Evolutionary conservation across 2,113 vertebrate species (phyloP).

Genomic region (Laticauda colubrina): DNA sequence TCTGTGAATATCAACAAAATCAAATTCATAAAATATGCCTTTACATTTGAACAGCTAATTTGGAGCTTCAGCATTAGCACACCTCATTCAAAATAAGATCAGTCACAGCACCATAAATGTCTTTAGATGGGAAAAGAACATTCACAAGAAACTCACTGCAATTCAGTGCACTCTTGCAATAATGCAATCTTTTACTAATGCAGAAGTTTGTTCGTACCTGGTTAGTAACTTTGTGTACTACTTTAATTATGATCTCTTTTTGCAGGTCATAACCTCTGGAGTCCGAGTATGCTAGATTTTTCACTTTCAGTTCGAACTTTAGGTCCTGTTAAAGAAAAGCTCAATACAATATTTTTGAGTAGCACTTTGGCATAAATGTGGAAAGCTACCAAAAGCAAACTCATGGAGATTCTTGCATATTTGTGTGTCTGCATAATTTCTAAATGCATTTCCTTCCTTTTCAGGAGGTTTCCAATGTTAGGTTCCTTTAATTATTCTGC

Average conservation of each 20-base stretch:
- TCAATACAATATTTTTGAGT: background rate
- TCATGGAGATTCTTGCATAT: background rate
- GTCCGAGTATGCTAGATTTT: slow-evolving; percentile 83
- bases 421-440: background rate
- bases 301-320: slow-evolving; percentile 83
- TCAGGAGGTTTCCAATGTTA: background rate
- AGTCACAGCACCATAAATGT: background rate
- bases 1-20: background rate
- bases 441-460: background rate
- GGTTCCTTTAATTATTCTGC: background rate
- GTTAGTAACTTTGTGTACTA: slow-evolving; percentile 66
- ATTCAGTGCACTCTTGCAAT: background rate
- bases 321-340: slow-evolving; percentile 69
- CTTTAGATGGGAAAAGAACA: background rate
- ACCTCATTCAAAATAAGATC: background rate
- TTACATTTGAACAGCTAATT: background rate
- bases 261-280: slow-evolving; percentile 82
- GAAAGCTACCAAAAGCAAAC: background rate
- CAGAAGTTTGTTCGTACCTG: slow-evolving; percentile 66
- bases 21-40: background rate
- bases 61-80: background rate
- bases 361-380: background rate
- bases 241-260: slow-evolving; percentile 81
- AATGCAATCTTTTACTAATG: background rate
- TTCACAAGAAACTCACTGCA: background rate